Evolutionary conservation across 2,797 vertebrate genomes (phyloP).

Genomic region (Hydrophis major): DNA sequence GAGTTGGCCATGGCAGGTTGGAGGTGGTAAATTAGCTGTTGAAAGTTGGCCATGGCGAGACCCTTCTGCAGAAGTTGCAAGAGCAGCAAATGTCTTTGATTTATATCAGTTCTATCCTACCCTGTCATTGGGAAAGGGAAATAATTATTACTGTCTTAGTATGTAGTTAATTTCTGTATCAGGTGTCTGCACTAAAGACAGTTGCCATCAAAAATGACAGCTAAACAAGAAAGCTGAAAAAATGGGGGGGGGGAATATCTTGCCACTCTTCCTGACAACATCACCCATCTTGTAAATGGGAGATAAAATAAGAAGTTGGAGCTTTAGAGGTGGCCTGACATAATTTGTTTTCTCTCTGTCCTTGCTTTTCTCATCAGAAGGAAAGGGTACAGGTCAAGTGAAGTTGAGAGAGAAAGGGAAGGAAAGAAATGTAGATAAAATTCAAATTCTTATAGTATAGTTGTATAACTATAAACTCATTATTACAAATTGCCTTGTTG

Average conservation of each 20-base stretch:
- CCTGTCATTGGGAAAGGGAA: not conserved
- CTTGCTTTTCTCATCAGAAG: not conserved
- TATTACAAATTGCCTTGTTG: not conserved
- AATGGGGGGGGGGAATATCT: not conserved
- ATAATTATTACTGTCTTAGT: not conserved
- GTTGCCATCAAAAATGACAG: not conserved
- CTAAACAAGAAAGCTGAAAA: not conserved
- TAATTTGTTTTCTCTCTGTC: not conserved
- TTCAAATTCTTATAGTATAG: constrained; percentile 3
- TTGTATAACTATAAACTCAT: constrained; percentile 25
- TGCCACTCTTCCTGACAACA: not conserved
- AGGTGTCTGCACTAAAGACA: not conserved
- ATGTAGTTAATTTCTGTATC: not conserved
- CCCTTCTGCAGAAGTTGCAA: not conserved
- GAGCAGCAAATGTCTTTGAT: not conserved
- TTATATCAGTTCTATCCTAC: not conserved
- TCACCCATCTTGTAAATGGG: too few relatives aligned
- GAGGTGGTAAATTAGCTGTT: not conserved
- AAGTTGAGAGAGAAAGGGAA: not conserved
- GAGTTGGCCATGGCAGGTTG: not conserved
- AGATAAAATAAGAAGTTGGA: not conserved
- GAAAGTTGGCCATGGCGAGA: too few relatives aligned
- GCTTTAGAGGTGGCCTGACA: not conserved
- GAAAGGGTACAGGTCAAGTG: not conserved
- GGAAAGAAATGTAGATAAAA: not conserved